These are phyloP conservation scores for Chesias legatella DNA, from an alignment of 2,888 invertebrate genomes.

Conservation along the genomic window DNA sequence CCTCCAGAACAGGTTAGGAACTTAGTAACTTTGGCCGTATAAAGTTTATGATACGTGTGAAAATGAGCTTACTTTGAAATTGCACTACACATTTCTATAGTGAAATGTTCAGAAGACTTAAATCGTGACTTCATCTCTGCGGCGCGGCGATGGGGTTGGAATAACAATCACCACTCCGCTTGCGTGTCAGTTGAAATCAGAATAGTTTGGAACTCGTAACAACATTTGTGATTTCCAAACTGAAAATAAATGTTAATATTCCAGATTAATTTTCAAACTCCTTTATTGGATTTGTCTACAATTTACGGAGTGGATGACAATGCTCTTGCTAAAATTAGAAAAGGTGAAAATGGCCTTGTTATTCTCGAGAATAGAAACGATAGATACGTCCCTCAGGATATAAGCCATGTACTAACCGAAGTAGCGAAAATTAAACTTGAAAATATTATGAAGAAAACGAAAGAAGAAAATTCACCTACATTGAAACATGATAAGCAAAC, in stretches of 20 bases:
- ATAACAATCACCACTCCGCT: slow-evolving; percentile 30
- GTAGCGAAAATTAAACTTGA: not conserved
- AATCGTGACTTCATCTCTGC: slow-evolving; percentile 35
- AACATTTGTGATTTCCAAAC: slow-evolving; percentile 23
- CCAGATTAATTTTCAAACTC: slow-evolving; percentile 63
- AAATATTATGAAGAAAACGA: not conserved
- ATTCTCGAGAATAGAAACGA: slow-evolving; percentile 44
- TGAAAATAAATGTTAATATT: slow-evolving; percentile 19
- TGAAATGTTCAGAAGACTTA: slow-evolving; percentile 35
- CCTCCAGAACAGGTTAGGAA: slow-evolving; percentile 53
- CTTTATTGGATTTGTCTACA: slow-evolving; percentile 56
- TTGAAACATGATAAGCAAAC: not conserved
- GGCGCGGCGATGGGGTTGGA: slow-evolving; percentile 22
- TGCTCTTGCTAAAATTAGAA: slow-evolving; percentile 41
- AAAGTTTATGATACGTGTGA: slow-evolving; percentile 34
- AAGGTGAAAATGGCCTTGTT: slow-evolving; percentile 48
- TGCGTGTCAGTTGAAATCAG: slow-evolving; percentile 17
- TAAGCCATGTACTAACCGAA: slow-evolving; percentile 23
- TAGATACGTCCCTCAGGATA: slow-evolving; percentile 41
- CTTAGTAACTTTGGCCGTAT: slow-evolving; percentile 20
- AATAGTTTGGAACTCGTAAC: slow-evolving; percentile 22
- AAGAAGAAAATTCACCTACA: not conserved
- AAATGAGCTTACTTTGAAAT: slow-evolving; percentile 35
- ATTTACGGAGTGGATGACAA: slow-evolving; percentile 56
- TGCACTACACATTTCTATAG: slow-evolving; percentile 36